phyloP scores from a whole-genome alignment of 1,140 invertebrate species.

The Trinorchestia longiramus region DNA sequence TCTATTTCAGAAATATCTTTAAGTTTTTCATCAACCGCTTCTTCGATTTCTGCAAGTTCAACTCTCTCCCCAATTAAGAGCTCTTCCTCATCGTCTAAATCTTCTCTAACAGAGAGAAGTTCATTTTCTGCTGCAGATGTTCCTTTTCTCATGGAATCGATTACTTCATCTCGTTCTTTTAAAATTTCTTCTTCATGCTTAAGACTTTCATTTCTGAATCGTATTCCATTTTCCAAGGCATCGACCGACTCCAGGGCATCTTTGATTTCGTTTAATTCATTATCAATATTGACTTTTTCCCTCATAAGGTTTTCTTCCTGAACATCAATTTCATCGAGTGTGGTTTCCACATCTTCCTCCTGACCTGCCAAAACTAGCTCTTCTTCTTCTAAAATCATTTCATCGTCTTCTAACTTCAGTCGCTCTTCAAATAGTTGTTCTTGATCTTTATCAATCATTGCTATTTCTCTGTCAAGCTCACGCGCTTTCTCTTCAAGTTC shows the following conservation, averaged over 20 bases:
- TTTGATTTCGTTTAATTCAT: background rate
- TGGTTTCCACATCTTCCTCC: background rate
- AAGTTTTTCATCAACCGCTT: background rate
- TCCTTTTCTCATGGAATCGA: background rate
- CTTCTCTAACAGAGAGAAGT: background rate
- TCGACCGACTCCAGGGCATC: slow-evolving; percentile 13
- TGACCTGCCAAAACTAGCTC: slow-evolving; percentile 13
- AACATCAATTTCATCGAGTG: slow-evolving; percentile 1
- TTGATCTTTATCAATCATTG: slow-evolving; percentile 20
- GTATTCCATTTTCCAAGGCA: background rate
- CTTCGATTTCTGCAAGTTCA: slow-evolving; percentile 5
- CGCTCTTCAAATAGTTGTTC: slow-evolving; percentile 6
- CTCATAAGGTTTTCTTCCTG: slow-evolving; percentile 3
- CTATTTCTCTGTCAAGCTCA: slow-evolving; percentile 27
- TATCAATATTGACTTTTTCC: background rate
- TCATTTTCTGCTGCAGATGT: slow-evolving; percentile 24
- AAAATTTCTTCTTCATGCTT: slow-evolving; percentile 44
- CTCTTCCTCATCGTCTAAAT: slow-evolving; percentile 36
- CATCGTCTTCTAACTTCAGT: slow-evolving; percentile 34
- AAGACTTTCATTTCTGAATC: slow-evolving; percentile 31
- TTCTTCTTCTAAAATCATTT: slow-evolving; percentile 38
- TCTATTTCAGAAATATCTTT: slow-evolving; percentile 28
- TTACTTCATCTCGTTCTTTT: slow-evolving; percentile 21
- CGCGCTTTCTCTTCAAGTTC: background rate
- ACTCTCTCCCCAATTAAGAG: background rate